Percentiles rank a stretch among this genome's conserved stretches.
These are phyloP conservation scores for Platyscapa corneri DNA, from an alignment of 1,140 invertebrate genomes.

Conservation along the genomic window DNA sequence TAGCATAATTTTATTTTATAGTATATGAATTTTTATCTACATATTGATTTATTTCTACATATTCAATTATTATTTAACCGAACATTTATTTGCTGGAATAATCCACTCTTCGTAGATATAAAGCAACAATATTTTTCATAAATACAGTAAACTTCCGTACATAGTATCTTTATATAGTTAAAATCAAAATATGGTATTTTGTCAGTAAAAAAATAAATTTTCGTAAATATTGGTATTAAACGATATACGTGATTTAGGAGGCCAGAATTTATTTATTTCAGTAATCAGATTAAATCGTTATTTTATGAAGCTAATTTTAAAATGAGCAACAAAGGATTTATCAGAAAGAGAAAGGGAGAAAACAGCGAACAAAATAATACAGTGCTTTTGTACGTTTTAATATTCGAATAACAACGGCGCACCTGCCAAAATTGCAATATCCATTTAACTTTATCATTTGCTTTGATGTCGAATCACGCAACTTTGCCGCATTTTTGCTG, in stretches of 20 bases:
- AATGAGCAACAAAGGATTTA: constrained; percentile 15
- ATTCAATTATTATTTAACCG: too few relatives aligned
- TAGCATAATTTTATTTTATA: too few relatives aligned
- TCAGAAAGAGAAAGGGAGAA: not conserved
- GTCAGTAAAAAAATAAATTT: too few relatives aligned
- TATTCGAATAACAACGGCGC: constrained; percentile 28
- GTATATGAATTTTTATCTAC: too few relatives aligned
- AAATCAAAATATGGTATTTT: too few relatives aligned
- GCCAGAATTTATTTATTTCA: not conserved
- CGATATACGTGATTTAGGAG: not conserved
- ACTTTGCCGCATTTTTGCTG: not conserved
- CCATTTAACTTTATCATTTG: constrained; percentile 40
- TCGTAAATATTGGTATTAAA: not conserved
- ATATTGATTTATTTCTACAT: too few relatives aligned
- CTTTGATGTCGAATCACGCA: constrained; percentile 46
- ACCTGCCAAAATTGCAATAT: constrained; percentile 38
- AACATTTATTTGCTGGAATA: too few relatives aligned
- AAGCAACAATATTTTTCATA: too few relatives aligned
- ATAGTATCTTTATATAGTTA: too few relatives aligned
- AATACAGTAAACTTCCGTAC: too few relatives aligned
- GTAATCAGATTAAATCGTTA: not conserved
- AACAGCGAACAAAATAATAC: not conserved
- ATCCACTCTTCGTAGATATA: too few relatives aligned
- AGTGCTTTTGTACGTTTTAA: constrained; percentile 21
- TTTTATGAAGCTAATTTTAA: constrained; percentile 4